A percentile compares a stretch with the other conserved stretches of the same genome.
Evolutionary conservation across 2,113 vertebrate genomes (phyloP).

Genomic region (Agelaius phoeniceus): DNA sequence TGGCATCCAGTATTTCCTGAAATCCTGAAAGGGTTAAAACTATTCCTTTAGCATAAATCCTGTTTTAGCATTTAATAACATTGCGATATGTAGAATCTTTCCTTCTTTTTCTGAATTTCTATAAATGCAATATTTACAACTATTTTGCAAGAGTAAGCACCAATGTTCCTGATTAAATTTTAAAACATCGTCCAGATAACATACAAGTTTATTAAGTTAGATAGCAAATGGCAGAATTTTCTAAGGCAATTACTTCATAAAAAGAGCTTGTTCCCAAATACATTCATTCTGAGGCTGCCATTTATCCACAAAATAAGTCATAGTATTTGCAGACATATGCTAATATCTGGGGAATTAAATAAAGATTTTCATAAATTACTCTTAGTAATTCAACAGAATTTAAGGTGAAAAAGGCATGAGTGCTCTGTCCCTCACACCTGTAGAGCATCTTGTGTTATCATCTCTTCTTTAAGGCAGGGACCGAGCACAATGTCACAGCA

Average conservation of each 20-base stretch:
- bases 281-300: neutral
- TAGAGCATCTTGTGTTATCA: neutral
- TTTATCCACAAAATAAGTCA: neutral
- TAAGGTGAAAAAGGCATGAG: neutral
- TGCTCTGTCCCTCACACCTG: neutral
- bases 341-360: neutral
- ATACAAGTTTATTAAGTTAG: neutral
- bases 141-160: neutral
- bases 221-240: neutral
- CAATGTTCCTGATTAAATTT: neutral
- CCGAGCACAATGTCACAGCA: neutral
- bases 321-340: neutral
- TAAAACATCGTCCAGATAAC: neutral
- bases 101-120: neutral
- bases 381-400: neutral
- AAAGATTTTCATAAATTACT: neutral
- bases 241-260: neutral
- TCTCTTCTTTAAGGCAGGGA: neutral
- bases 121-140: neutral
- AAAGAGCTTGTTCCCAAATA: neutral
- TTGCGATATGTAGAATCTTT: fast-evolving
- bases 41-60: neutral
- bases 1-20: neutral
- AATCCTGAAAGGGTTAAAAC: neutral
- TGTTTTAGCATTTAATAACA: neutral